Conservation (phyloP, 2,888 invertebrate species). For the Conops quadrifasciatus region DNA sequence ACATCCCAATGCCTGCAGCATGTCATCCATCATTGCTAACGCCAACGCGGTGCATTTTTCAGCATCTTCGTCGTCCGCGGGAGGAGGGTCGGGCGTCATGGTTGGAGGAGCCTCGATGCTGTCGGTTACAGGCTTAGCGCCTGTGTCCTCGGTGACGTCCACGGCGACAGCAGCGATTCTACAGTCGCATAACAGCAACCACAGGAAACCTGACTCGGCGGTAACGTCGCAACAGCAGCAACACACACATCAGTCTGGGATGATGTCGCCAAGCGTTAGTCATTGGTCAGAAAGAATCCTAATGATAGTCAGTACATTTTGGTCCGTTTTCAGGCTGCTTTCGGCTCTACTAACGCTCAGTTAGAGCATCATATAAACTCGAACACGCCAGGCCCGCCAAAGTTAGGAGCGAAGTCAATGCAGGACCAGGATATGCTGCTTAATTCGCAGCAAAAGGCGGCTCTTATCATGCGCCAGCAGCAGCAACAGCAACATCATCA, state of each 20-base stretch:
- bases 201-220: slow-evolving; percentile 47
- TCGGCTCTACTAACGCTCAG: slow-evolving; percentile 55
- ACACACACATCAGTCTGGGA: slow-evolving; percentile 43
- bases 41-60: slow-evolving; percentile 54
- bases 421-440: slow-evolving; percentile 50
- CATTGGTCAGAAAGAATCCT: not conserved
- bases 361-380: slow-evolving; percentile 63
- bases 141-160: slow-evolving; percentile 44
- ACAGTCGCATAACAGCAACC: slow-evolving; percentile 43
- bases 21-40: slow-evolving; percentile 45
- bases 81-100: slow-evolving; percentile 48
- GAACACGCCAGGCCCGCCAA: slow-evolving; percentile 65
- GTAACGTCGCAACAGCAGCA: slow-evolving; percentile 38
- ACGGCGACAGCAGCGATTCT: slow-evolving; percentile 39
- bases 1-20: slow-evolving; percentile 59
- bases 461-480: slow-evolving; percentile 48
- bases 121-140: slow-evolving; percentile 56
- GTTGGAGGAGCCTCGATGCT: slow-evolving; percentile 57
- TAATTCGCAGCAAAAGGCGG: slow-evolving; percentile 62
- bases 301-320: not conserved
- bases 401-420: slow-evolving; percentile 65
- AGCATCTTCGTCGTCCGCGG: slow-evolving; percentile 41
- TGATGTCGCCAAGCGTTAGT: slow-evolving; percentile 47
- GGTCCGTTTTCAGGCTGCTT: slow-evolving; percentile 48
- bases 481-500: slow-evolving; percentile 45